Evolutionary conservation across 1,140 invertebrate species (phyloP).

Genomic region (Wiebesia pumilae): DNA sequence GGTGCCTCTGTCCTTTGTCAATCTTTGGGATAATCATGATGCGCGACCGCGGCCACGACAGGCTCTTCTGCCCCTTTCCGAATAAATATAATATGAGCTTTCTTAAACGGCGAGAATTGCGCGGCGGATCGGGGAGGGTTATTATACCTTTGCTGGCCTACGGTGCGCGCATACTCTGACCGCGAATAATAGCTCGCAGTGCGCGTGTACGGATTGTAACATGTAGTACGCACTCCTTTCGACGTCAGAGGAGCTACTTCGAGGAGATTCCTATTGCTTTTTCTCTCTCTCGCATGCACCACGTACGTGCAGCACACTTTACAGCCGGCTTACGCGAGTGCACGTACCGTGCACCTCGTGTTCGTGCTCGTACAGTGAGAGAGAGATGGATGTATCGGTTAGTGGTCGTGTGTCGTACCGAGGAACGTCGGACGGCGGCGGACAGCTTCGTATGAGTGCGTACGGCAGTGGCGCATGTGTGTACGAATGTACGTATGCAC

Average conservation of each 20-base stretch:
- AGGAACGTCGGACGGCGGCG: neutral
- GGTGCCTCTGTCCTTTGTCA: conserved; percentile 35
- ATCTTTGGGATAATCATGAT: conserved; percentile 23
- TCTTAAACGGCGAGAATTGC: too few species aligned
- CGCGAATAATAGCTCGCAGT: neutral
- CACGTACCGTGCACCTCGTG: neutral
- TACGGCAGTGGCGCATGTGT: neutral
- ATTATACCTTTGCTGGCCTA: neutral
- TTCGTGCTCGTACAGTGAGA: neutral
- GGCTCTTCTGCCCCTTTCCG: neutral
- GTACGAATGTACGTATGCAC: neutral
- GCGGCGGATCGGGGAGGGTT: neutral
- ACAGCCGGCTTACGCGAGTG: neutral
- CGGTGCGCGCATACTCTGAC: neutral
- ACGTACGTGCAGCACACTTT: neutral
- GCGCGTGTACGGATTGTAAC: neutral
- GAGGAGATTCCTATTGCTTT: neutral
- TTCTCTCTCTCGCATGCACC: neutral
- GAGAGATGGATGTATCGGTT: neutral
- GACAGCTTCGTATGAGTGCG: neutral
- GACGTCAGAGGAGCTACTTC: neutral
- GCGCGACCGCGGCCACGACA: neutral
- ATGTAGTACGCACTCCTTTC: neutral
- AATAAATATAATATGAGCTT: neutral
- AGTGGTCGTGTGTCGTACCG: neutral